phyloP scores from a whole-genome alignment of 1,140 invertebrate species.

The Panagrolaimus sp. region DNA sequence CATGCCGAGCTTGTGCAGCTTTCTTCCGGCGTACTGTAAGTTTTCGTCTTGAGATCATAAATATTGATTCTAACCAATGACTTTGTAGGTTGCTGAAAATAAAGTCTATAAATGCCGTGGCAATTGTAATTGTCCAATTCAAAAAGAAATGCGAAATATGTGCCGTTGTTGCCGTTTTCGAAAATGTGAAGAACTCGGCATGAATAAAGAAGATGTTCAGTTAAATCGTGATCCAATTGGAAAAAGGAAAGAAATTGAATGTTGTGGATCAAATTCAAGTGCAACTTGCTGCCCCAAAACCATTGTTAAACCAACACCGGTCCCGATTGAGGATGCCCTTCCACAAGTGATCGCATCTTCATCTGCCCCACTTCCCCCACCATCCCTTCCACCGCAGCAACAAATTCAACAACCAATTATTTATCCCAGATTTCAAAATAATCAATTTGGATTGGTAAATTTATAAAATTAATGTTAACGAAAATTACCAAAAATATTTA shows the following conservation, averaged over 20 bases:
- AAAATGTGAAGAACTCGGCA: conserved; percentile 32
- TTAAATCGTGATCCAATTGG: conserved; percentile 50
- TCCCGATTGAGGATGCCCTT: conserved; percentile 1
- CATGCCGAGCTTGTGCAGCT: conserved; percentile 45
- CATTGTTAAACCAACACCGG: background rate
- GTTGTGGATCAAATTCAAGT: background rate
- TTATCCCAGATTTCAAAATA: no score
- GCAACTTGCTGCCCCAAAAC: background rate
- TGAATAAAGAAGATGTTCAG: conserved; percentile 50
- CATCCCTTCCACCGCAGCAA: background rate
- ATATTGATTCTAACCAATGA: no score
- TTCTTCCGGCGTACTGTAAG: conserved; percentile 45
- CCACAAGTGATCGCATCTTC: background rate
- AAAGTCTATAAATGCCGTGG: conserved; percentile 43
- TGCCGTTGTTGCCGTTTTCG: conserved; percentile 41
- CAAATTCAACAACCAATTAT: background rate
- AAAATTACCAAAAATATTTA: background rate
- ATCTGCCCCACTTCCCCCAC: no score
- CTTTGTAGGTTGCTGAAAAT: conserved; percentile 28
- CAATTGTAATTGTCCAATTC: conserved; percentile 40
- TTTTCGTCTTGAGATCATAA: no score
- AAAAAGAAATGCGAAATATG: conserved; percentile 49
- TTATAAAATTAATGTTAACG: background rate
- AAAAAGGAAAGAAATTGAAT: conserved; percentile 24
- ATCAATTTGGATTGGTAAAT: no score